Conservation (phyloP, 2,888 invertebrate genomes). For the Drosophila nr. medialis region DNA sequence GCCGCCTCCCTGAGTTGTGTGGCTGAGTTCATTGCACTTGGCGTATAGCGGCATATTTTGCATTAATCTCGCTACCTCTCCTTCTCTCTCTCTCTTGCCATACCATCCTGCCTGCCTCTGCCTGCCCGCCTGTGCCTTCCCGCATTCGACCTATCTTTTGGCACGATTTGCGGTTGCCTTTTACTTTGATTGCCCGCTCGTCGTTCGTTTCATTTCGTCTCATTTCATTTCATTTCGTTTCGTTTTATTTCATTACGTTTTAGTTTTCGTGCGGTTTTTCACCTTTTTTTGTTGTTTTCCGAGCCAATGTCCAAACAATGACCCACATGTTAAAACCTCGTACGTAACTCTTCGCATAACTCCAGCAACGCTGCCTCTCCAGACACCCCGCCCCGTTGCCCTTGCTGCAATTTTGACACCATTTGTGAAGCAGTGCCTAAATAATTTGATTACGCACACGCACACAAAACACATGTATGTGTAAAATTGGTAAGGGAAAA, state of each 20-base stretch:
- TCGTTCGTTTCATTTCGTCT: conserved; percentile 21
- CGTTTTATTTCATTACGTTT: neutral
- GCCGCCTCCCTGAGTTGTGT: conserved; percentile 26
- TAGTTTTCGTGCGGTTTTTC: conserved; percentile 17
- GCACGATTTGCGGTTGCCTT: conserved; percentile 57
- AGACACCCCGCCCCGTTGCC: neutral
- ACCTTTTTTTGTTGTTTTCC: conserved; percentile 10
- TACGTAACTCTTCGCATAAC: conserved; percentile 30
- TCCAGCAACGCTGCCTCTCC: conserved; percentile 7
- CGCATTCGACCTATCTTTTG: conserved; percentile 47
- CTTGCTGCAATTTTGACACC: conserved; percentile 17
- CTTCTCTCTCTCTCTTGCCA: conserved; percentile 4
- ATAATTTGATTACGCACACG: conserved; percentile 31
- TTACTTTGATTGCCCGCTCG: conserved; percentile 38
- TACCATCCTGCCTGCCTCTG: conserved; percentile 7
- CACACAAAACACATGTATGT: neutral
- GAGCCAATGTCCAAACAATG: conserved; percentile 39
- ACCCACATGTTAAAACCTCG: conserved; percentile 34
- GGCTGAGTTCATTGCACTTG: conserved; percentile 74
- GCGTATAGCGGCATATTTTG: conserved; percentile 78
- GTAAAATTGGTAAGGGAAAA: conserved; percentile 24
- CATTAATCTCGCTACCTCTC: conserved; percentile 52
- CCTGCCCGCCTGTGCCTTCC: conserved; percentile 20
- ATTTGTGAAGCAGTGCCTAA: conserved; percentile 22
- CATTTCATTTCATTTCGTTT: neutral